Conservation (phyloP, 2,797 vertebrate genomes). For the Lycodopsis pacificus region DNA sequence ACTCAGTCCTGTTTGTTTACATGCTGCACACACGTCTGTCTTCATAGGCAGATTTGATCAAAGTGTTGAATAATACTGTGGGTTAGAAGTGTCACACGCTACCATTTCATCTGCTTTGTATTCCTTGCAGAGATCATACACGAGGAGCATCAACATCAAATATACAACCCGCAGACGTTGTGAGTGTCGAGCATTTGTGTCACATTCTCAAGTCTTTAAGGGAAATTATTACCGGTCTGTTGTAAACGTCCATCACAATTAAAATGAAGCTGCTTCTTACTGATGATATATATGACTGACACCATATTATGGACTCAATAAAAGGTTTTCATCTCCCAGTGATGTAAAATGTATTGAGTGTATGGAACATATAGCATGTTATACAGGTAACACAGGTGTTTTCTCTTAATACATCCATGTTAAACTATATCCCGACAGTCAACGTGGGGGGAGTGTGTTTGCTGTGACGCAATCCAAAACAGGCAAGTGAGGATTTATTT, state of each 20-base stretch:
- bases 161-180: constrained; percentile 65
- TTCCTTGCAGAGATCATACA: constrained; percentile 61
- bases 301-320: not conserved
- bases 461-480: constrained; percentile 67
- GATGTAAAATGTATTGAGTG: not conserved
- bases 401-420: not conserved
- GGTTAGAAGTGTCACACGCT: not conserved
- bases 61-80: not conserved
- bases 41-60: not conserved
- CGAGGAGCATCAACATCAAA: constrained; percentile 48
- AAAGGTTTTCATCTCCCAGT: not conserved
- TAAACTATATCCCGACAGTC: constrained; percentile 48
- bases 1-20: not conserved
- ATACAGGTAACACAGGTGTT: not conserved
- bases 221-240: not conserved
- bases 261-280: not conserved
- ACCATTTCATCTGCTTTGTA: not conserved
- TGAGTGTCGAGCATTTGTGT: constrained; percentile 42
- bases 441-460: constrained; percentile 70
- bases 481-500: constrained; percentile 46
- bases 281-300: not conserved
- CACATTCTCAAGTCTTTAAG: not conserved
- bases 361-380: not conserved
- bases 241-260: not conserved
- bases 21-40: not conserved